Evolutionary conservation across 1,140 invertebrate species (phyloP), one percentile per base, ranked within the genome.

Genomic region (Tachypleus tridentatus): DNA sequence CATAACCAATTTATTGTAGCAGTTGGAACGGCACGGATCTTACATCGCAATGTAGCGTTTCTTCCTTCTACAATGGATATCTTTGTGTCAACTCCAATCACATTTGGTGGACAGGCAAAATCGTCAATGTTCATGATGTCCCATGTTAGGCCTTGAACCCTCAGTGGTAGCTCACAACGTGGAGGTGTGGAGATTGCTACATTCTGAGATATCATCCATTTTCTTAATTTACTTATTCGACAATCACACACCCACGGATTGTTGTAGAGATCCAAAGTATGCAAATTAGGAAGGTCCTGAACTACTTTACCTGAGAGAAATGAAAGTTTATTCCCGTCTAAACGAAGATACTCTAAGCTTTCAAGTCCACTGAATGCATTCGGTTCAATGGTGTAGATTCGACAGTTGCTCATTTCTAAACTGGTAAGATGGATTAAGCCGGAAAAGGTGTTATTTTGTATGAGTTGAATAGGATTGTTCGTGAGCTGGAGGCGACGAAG

Each of bases 201-300:
- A 72, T 85, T 86, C 71, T 85, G 86, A 71, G 84, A 82, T 50
- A 81, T 77, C 63, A 94, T 79, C 91, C 91, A 94, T 48, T 79
- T 76, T 66, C 89, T 82, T 70, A 94, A 77, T 68, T 87, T 83
- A 56, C 85, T 76, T 58, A 93, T 77, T 62, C 84, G 82, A 74
- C 91, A 95, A 74, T 93, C 88, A 75, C 91, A 95, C 58, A 84
- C 80, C 91, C 91, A 95, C 58, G 87, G 85, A 79, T 95, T 95
- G 71, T 86, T 86, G 72, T 93, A 86, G 49, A 94, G 77, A 62
- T 87, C 69, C 10, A 71, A 57, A 10, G 59, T 69, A 51, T 67
- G 65, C 9, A 71, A 54, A 4, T 62, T 61, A 9, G 71, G 66
- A 50, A 72, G 64, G 3, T 63, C 56, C 47, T 65, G 57, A 4